Evolutionary conservation across 1,140 invertebrate genomes (phyloP).

Genomic region (Brachionus sp.): DNA sequence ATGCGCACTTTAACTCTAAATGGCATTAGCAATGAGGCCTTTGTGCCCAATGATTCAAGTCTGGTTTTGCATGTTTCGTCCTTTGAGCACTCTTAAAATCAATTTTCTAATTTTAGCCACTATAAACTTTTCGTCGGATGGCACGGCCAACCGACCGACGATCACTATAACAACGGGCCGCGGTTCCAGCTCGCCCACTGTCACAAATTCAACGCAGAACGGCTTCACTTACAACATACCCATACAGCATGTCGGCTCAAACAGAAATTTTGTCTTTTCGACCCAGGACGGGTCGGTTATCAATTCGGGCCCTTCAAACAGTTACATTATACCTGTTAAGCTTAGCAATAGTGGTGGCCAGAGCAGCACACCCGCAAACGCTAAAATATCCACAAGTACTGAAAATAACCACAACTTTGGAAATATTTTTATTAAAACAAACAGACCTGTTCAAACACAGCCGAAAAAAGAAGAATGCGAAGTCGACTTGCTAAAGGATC

Average conservation of each 20-base stretch:
- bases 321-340: conserved; percentile 42
- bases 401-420: conserved; percentile 8
- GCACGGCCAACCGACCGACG: neutral
- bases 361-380: neutral
- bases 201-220: conserved; percentile 4
- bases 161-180: conserved; percentile 37
- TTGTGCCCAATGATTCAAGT: neutral
- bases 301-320: neutral
- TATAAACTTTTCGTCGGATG: conserved; percentile 31
- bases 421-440: conserved; percentile 27
- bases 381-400: neutral
- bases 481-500: conserved; percentile 80
- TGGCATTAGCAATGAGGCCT: neutral
- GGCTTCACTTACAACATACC: conserved; percentile 42
- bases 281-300: neutral
- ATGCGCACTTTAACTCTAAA: conserved; percentile 31
- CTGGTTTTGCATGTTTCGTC: neutral
- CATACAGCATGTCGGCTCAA: conserved; percentile 40
- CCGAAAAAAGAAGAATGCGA: conserved; percentile 65
- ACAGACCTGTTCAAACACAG: neutral
- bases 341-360: neutral
- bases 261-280: conserved; percentile 28
- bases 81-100: neutral
- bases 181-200: conserved; percentile 9
- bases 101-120: conserved; percentile 21